A percentile compares a stretch with the other conserved stretches of the same genome.
Conservation (phyloP, 2,113 vertebrate genomes). For the Plectropomus leopardus region DNA sequence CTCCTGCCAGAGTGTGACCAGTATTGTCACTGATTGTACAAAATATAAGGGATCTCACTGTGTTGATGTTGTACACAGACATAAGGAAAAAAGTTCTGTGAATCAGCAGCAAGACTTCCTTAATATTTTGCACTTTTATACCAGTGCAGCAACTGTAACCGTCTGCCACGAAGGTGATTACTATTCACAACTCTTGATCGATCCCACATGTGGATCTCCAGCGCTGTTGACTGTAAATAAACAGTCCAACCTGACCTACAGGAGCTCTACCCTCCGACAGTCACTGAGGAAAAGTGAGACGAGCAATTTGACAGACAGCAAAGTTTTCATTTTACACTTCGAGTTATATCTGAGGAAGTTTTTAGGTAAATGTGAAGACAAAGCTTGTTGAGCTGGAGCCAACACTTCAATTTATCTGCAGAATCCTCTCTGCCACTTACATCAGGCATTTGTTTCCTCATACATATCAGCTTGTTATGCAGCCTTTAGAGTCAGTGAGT, state of each 20-base stretch:
- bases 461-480: conserved; percentile 49
- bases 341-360: not conserved
- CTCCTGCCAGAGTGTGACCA: not conserved
- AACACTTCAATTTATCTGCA: conserved; percentile 19
- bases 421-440: not conserved
- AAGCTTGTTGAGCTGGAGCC: not conserved
- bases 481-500: conserved; percentile 39
- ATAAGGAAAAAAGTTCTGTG: not conserved
- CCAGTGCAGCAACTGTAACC: conserved; percentile 4
- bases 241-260: conserved; percentile 41
- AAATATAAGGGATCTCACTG: not conserved
- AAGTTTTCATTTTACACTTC: not conserved
- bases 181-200: conserved; percentile 29
- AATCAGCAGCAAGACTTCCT: not conserved
- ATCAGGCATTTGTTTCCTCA: conserved; percentile 47
- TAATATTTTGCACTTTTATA: not conserved
- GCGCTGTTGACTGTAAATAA: conserved; percentile 75
- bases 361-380: conserved; percentile 4
- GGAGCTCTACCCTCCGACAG: conserved; percentile 46
- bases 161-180: conserved; percentile 20
- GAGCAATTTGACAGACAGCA: too few relatives aligned
- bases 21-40: not conserved
- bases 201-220: conserved; percentile 57
- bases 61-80: not conserved
- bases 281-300: conserved; percentile 14